phyloP scores from a whole-genome alignment of 2,113 vertebrate species.

The Ceyx cyanopectus region DNA sequence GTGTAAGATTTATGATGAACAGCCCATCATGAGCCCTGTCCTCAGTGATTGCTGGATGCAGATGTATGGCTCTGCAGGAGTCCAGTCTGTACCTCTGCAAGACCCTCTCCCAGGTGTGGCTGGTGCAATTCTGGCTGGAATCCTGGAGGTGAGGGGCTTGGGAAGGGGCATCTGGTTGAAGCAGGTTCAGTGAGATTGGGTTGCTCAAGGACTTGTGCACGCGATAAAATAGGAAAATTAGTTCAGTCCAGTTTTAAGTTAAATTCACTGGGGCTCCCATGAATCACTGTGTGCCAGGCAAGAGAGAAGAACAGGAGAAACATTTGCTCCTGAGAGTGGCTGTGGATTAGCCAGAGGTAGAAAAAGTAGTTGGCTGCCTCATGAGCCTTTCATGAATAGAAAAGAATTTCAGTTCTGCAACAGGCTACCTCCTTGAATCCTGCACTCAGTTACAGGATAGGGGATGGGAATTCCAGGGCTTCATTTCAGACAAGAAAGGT shows the following conservation, averaged over 20 bases:
- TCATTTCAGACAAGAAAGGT: neutral
- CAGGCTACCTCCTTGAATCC: neutral
- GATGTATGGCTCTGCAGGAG: neutral
- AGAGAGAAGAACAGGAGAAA: neutral
- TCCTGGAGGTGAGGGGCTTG: neutral
- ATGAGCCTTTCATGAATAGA: neutral
- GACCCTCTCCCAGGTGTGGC: neutral
- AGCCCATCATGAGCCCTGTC: neutral
- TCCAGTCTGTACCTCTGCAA: neutral
- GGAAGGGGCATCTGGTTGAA: neutral
- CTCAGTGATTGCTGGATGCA: neutral
- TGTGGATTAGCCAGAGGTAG: neutral
- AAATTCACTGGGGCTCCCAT: neutral
- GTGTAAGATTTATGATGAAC: neutral
- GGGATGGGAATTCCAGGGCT: neutral
- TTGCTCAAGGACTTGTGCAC: neutral
- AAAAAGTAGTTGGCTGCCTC: neutral
- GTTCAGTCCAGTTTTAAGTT: neutral
- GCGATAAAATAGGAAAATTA: neutral
- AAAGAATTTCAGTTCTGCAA: neutral
- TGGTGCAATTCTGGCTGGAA: accelerated
- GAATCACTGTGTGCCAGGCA: neutral
- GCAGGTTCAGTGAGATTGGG: neutral
- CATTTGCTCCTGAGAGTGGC: neutral
- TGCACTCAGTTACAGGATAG: neutral